Evolutionary conservation across 2,888 invertebrate species (phyloP).

Genomic region (Tryphoninae sp.): DNA sequence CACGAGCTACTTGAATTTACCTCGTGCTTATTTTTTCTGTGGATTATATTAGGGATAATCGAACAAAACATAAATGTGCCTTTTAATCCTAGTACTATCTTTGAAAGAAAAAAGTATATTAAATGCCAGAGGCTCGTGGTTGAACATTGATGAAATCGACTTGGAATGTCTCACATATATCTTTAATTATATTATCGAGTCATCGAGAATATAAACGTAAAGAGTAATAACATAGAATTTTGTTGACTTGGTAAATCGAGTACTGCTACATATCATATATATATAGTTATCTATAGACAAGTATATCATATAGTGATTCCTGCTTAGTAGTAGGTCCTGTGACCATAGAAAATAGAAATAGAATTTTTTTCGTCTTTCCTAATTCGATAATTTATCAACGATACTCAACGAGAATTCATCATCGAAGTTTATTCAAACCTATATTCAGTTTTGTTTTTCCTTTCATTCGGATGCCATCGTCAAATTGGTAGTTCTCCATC

Average conservation of each 20-base stretch:
- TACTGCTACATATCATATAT: constrained; percentile 46
- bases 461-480: not conserved
- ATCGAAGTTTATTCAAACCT: constrained; percentile 7
- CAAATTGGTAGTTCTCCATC: not conserved
- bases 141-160: no score
- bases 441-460: not conserved
- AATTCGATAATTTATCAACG: not conserved
- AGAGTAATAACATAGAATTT: constrained; percentile 56
- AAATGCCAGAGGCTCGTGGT: no score
- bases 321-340: constrained; percentile 70
- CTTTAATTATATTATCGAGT: constrained; percentile 39
- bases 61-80: no score
- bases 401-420: constrained; percentile 1
- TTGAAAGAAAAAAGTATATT: no score
- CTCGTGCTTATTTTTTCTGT: no score
- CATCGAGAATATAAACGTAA: constrained; percentile 53
- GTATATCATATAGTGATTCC: constrained; percentile 62
- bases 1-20: no score
- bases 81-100: no score
- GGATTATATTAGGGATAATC: no score
- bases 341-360: constrained; percentile 61
- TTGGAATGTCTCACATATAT: constrained; percentile 6
- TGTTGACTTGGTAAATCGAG: constrained; percentile 57
- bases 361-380: constrained; percentile 22
- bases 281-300: constrained; percentile 43